phyloP scores from a whole-genome alignment of 2,113 vertebrate genomes.

The Oncorhynchus gorbuscha region DNA sequence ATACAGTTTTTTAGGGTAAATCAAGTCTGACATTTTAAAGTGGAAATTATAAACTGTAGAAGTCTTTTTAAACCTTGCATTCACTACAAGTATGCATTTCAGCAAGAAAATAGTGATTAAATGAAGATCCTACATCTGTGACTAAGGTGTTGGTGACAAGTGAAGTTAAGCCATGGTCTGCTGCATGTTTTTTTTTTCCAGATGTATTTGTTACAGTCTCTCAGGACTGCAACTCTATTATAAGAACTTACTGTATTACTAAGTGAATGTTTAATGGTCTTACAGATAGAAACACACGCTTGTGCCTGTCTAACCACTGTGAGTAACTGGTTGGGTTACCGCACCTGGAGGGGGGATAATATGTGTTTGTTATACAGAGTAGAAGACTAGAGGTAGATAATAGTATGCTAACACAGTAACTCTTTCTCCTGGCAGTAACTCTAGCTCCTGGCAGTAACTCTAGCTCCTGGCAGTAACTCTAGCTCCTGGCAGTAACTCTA shows the following conservation, averaged over 20 bases:
- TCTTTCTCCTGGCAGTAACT: no score
- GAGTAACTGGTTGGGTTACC: neutral
- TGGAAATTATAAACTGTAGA: no score
- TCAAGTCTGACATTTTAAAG: no score
- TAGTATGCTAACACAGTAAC: neutral
- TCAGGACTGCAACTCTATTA: neutral
- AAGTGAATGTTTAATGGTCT: constrained; percentile 17
- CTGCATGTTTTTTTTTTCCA: constrained; percentile 10
- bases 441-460: no score
- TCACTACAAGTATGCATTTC: no score
- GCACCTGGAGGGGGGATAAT: neutral
- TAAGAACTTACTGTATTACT: neutral
- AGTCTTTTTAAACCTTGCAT: no score
- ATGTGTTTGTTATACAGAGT: neutral
- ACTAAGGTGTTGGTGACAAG: constrained; percentile 26
- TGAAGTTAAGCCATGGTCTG: constrained; percentile 16
- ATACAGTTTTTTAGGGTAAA: no score
- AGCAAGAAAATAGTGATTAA: no score
- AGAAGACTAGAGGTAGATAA: neutral
- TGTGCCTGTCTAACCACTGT: neutral
- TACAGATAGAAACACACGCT: neutral
- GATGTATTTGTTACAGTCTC: constrained; percentile 21
- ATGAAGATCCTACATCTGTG: no score
- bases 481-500: no score
- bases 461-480: no score